These are phyloP conservation scores for Meandrina meandrites DNA, from an alignment of 92 coral and sea anemone genomes.

Conservation along the genomic window DNA sequence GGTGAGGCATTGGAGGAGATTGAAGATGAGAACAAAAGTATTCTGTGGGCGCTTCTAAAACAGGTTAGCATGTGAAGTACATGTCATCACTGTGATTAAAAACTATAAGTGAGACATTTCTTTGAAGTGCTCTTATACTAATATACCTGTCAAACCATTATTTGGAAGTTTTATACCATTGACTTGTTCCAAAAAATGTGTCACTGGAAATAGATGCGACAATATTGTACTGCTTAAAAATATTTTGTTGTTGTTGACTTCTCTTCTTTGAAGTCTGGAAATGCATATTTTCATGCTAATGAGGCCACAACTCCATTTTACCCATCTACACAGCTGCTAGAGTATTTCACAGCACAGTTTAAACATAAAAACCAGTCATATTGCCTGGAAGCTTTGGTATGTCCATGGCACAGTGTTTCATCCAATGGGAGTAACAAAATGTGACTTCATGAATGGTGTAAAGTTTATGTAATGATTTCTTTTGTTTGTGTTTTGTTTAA, in stretches of 20 bases:
- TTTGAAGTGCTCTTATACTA: too few species aligned
- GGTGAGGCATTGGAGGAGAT: slow-evolving; percentile 99
- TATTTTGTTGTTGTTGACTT: too few species aligned
- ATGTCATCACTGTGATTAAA: background rate
- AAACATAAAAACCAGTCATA: background rate
- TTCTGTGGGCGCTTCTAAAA: slow-evolving; percentile 93
- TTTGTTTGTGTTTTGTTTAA: background rate
- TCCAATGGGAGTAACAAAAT: background rate
- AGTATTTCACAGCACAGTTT: too few species aligned
- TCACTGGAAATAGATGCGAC: too few species aligned
- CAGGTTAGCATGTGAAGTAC: slow-evolving; percentile 63
- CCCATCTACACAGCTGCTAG: too few species aligned
- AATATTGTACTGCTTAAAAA: too few species aligned
- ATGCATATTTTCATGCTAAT: too few species aligned
- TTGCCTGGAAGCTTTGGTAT: background rate
- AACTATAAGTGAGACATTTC: background rate
- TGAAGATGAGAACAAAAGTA: slow-evolving; percentile 98
- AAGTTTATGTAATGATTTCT: background rate
- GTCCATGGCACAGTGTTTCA: background rate
- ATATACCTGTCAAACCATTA: too few species aligned
- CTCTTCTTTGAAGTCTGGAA: too few species aligned
- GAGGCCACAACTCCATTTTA: too few species aligned
- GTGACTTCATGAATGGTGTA: background rate
- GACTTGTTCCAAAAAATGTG: too few species aligned
- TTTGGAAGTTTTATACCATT: too few species aligned